phyloP scores from a whole-genome alignment of 2,113 vertebrate genomes.

The Hucho hucho region DNA sequence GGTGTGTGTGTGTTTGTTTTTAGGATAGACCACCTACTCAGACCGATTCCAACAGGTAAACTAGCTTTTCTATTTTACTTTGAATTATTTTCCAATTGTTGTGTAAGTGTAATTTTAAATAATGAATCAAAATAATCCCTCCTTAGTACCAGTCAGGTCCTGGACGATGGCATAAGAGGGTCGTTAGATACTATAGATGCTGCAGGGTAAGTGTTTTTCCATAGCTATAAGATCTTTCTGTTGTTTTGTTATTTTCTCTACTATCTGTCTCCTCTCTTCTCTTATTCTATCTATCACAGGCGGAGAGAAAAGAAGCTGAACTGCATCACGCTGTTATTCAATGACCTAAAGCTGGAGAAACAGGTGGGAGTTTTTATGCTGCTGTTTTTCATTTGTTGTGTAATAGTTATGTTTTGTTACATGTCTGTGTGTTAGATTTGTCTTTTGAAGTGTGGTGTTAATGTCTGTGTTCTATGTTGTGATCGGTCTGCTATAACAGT shows the following conservation, averaged over 20 bases:
- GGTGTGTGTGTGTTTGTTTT: conserved; percentile 19
- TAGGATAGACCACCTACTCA: conserved; percentile 36
- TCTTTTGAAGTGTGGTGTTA: no score
- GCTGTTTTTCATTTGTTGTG: not conserved
- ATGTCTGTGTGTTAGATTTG: no score
- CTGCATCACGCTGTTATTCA: conserved; percentile 73
- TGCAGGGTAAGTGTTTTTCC: conserved; percentile 45
- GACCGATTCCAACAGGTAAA: conserved; percentile 37
- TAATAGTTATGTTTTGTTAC: no score
- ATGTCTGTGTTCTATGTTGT: no score
- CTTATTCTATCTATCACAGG: conserved; percentile 31
- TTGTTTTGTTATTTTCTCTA: not conserved
- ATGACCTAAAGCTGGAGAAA: conserved; percentile 67
- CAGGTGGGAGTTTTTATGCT: conserved; percentile 52
- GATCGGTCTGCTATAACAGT: no score
- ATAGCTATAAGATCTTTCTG: not conserved
- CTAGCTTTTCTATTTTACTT: no score
- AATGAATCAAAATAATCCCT: not conserved
- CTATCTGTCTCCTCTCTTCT: not conserved
- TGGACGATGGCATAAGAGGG: conserved; percentile 37
- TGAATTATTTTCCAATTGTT: no score
- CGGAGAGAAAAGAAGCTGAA: conserved; percentile 66
- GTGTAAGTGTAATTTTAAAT: not conserved
- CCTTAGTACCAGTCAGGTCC: conserved; percentile 34
- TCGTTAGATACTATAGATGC: conserved; percentile 63